Base-by-base conservation (phyloP, 2,888 invertebrate species). In the Himalopsyche japonica region DNA sequence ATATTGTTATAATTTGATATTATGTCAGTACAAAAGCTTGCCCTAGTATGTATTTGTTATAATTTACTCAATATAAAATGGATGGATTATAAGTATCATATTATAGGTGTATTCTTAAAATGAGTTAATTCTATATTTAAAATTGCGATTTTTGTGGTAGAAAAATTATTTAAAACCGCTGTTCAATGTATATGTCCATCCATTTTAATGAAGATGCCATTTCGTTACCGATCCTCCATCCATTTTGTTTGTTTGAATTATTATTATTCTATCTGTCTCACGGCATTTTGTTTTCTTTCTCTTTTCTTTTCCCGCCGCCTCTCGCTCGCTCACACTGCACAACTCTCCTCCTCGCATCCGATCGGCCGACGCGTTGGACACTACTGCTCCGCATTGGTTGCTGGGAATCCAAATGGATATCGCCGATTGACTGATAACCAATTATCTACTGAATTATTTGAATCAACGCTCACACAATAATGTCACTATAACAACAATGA, bases 271-370 rank as follows among this genome's bases (percentile, higher is more conserved):
- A 57, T 83, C 85, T 86, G 76, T 86, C 84, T 87, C 85, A 86
- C 81, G 70, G 84, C 76, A 80, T 86, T 70, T 70, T 70, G 70
- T 70, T 70, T 70, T 70, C 81, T 87, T 85, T 87, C 81, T 87
- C 80, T 84, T 70, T 85, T 77, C 43, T 76, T 86, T 85, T 76
- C 85, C 81, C 84, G 82, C 83, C 84, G 82, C 82, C 90, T 92
- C 90, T 92, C 92, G 92, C 92, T 92, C 92, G 92, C 92, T 92
- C 79, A 92, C 70, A 70, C 90, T 82, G 85, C 87, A 86, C 92
- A 89, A 91, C 70, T 70, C 27, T 70, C 70, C 70, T 70, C 70
- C 70, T 70, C 70, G 70, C 70, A 70, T 70, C 70, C 89, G 89
- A 91, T 91, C 91, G 91, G 89, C 89, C 90, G 91, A 89, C 88